Conservation (phyloP, 2,888 invertebrate genomes). For the Eilema caniola region DNA sequence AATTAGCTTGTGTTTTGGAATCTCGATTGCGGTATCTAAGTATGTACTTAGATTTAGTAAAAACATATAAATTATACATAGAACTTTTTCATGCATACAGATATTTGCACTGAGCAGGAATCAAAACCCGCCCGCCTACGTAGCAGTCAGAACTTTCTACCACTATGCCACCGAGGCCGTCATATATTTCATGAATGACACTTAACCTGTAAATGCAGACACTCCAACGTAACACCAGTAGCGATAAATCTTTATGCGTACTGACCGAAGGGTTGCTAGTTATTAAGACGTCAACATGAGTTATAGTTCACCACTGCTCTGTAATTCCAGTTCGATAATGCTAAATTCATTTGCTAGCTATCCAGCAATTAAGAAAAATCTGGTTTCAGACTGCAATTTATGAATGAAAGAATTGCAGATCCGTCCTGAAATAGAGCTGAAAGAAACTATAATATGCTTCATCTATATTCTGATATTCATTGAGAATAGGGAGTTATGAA, state of each 20-base stretch:
- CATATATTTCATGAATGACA: no score
- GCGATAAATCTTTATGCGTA: slow-evolving; percentile 56
- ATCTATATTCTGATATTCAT: neutral
- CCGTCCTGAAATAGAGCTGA: neutral
- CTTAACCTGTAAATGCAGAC: slow-evolving; percentile 26
- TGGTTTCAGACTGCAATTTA: slow-evolving; percentile 34
- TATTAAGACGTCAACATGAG: slow-evolving; percentile 68
- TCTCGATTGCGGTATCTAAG: no score
- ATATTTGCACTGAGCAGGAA: no score
- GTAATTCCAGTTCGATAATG: slow-evolving; percentile 49
- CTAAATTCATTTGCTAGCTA: slow-evolving; percentile 29
- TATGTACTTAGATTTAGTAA: no score
- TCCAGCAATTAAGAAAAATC: slow-evolving; percentile 32
- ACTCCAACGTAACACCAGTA: slow-evolving; percentile 25
- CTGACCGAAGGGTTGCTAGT: slow-evolving; percentile 60
- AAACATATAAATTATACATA: no score
- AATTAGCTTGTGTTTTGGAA: no score
- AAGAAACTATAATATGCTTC: neutral
- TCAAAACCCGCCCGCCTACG: no score
- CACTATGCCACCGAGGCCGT: no score
- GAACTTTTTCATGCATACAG: no score
- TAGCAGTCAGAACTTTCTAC: no score
- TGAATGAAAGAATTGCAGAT: slow-evolving; percentile 2
- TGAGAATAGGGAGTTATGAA: neutral
- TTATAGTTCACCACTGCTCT: slow-evolving; percentile 58